Evolutionary conservation across 2,888 invertebrate genomes (phyloP).

Genomic region (Cryptops parisi): DNA sequence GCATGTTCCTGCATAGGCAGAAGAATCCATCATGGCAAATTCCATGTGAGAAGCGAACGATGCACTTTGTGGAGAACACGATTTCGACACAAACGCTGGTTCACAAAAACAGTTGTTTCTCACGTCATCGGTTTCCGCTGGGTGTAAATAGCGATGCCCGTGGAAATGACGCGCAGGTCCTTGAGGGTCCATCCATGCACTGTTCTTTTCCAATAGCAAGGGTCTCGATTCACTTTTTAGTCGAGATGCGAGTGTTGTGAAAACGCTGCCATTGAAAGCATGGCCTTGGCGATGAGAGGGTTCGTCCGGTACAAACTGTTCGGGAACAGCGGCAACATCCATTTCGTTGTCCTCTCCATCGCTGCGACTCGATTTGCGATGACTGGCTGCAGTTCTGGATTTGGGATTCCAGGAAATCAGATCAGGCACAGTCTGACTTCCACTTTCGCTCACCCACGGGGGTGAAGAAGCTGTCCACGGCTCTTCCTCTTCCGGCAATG

Average conservation of each 20-base stretch:
- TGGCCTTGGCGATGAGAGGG: neutral
- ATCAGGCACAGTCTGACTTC: conserved; percentile 17
- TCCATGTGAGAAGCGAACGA: neutral
- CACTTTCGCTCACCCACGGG: conserved; percentile 3
- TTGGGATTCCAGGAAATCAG: neutral
- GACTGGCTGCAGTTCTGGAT: neutral
- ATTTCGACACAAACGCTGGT: too few species aligned
- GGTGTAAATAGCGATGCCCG: neutral
- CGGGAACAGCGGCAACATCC: neutral
- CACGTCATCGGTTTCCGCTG: neutral
- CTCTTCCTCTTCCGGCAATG: conserved; percentile 11
- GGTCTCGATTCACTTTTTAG: neutral
- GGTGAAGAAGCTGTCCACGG: conserved; percentile 7
- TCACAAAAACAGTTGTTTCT: neutral
- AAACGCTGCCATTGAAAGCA: too few species aligned
- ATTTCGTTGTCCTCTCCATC: too few species aligned
- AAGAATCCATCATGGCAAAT: neutral
- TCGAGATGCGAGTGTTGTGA: too few species aligned
- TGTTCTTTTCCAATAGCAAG: neutral
- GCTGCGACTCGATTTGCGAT: neutral
- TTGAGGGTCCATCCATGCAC: neutral
- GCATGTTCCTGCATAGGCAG: neutral
- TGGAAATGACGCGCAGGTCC: neutral
- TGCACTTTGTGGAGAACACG: neutral
- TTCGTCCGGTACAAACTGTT: conserved; percentile 2